Evolutionary conservation across 2,888 invertebrate species (phyloP), one percentile per base, ranked within the genome.

Genomic region (Lordiphosa andalusiaca): DNA sequence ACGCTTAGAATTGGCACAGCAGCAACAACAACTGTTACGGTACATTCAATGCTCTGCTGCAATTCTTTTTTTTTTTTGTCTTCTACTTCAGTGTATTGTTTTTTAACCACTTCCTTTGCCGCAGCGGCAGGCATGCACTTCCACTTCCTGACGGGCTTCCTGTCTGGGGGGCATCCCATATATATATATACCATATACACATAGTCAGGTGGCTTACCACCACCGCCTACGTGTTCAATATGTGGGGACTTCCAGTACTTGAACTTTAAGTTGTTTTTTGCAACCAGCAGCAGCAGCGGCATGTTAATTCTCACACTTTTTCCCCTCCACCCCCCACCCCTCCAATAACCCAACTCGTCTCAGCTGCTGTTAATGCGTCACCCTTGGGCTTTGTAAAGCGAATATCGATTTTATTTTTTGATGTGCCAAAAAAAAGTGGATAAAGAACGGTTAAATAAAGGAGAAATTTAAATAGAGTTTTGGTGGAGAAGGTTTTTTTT

Each of bases 1-100:
- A 71, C 71, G 72, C 72, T 84, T 84, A 80, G 80, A 80, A 80
- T 80, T 80, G 85, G 80, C 80, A 84, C 80, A 84, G 53, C 84
- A 84, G 61, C 75, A 72, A 64, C 50, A 66, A 21, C 66, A 67
- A 78, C 71, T 72, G 73, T 76, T 76, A 84, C 82, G 67, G 67
- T 67, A 54, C 67, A 67, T 58, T 65, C 67, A 41, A 42, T 37
- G 42, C 41, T 59, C 40, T 61, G 59, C 63, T 47, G 48, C 61
- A n/a, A 35, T 21, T 12, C 25, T 57, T 41, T 58, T 37, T 41
- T 58, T 37, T 39, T 41, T 9, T 40, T 46, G 25, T 60, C 51
- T 57, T 48, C 49, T 38, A 46, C 16, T 58, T 60, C 67, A 54
- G 49, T 63, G 52, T 50, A 52, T 60, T 41, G 52, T 51, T 53